phyloP scores from a whole-genome alignment of 2,888 invertebrate genomes.

The Doris montereyensis region DNA sequence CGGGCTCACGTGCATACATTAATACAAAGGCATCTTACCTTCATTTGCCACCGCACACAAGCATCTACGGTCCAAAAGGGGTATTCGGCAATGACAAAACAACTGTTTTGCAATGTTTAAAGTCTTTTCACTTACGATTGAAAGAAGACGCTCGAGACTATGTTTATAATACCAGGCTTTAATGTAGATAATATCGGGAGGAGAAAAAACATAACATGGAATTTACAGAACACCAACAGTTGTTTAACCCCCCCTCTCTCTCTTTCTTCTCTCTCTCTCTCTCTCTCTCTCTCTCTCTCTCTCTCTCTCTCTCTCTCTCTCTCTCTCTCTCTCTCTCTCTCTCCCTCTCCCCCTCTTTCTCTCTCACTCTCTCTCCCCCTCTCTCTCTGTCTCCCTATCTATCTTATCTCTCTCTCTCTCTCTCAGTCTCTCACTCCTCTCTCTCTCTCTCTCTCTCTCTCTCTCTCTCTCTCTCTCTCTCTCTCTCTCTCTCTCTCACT shows the following conservation, averaged over 20 bases:
- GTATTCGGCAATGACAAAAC: too few relatives aligned
- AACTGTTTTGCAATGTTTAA: too few relatives aligned
- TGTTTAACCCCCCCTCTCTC: not conserved
- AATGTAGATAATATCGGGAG: too few relatives aligned
- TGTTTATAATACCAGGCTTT: too few relatives aligned
- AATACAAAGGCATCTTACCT: too few relatives aligned
- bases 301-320: not conserved
- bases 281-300: not conserved
- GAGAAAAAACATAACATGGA: too few relatives aligned
- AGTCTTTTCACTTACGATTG: too few relatives aligned
- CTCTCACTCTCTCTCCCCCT: not conserved
- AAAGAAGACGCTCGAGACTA: too few relatives aligned
- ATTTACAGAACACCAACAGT: too few relatives aligned
- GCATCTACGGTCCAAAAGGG: too few relatives aligned
- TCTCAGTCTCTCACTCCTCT: not conserved
- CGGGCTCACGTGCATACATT: too few relatives aligned
- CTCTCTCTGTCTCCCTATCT: not conserved
- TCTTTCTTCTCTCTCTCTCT: not conserved
- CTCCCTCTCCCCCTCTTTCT: not conserved
- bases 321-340: slow-evolving; percentile 39
- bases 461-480: not conserved
- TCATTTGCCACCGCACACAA: too few relatives aligned
- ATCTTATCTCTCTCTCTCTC: not conserved
- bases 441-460: not conserved
- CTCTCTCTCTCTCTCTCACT: not conserved